Evolutionary conservation across 2,888 invertebrate species (phyloP), one percentile per base, ranked within the genome.

Genomic region (Myopa testacea): DNA sequence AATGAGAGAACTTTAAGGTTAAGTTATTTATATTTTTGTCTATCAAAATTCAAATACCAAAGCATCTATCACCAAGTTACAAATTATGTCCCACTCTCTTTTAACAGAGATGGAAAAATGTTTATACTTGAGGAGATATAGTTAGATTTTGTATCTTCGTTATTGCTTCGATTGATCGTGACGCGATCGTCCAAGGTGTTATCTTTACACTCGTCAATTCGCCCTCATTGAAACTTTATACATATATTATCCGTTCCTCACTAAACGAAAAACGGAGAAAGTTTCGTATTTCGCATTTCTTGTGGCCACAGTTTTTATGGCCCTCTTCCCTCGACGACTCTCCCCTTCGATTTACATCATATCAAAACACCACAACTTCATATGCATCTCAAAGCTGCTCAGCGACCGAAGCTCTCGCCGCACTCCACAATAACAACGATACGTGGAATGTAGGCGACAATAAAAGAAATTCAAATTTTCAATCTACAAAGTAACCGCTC

Each of bases 241-340:
- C 63, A n/a, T 40, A 62, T 73, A 45, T 62, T 38, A 62, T 63
- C 50, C 40, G 38, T n/a, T 14, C 7, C 71, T 34, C 34, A 58
- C 34, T 8, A 70, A 58, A 74, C 10, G 45, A 40, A 73, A 77
- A 76, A 45, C 78, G 81, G 86, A 85, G 85, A 85, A 85, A 85
- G 85, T 85, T 84, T 85, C 84, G 26, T 26, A 86, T 82, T 86
- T 86, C 82, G 84, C 84, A 86, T 86, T 85, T 86, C 80, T 82
- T 80, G 80, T 78, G 77, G 80, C 78, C 72, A 72, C 60, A n/a
- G 72, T 12, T 19, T 37, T 10, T 38, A 38, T 16, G 19, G 58
- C 71, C 71, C 58, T 37, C 38, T 58, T 19, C 5, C 58, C 55
- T 8, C 71, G 37, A 6, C n/a, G n/a, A 26, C 26, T 26, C 26